Percentiles rank a stretch among this genome's conserved stretches.
Conservation (phyloP, 2,888 invertebrate species). For the Nebria salina region DNA sequence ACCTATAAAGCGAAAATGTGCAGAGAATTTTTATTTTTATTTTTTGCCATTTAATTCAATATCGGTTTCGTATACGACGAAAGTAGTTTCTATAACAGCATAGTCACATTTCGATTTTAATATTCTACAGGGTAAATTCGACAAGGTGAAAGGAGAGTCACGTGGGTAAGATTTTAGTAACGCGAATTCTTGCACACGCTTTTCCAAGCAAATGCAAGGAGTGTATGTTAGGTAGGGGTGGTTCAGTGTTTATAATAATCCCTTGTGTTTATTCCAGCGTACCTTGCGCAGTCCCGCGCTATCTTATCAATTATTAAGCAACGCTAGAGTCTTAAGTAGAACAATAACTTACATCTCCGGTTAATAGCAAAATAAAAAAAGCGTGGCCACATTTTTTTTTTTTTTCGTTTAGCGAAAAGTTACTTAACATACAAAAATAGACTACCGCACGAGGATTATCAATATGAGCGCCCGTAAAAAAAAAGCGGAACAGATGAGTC, state of each 20-base stretch:
- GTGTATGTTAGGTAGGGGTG: not conserved
- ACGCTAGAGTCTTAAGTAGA: slow-evolving; percentile 60
- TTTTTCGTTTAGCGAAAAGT: slow-evolving; percentile 1
- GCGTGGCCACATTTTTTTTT: slow-evolving; percentile 13
- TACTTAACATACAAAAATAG: not conserved
- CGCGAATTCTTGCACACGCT: too few relatives aligned
- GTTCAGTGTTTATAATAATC: slow-evolving; percentile 44
- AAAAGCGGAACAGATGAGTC: slow-evolving; percentile 24
- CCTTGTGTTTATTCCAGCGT: slow-evolving; percentile 40
- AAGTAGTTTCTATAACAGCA: too few relatives aligned
- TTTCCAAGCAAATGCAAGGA: too few relatives aligned
- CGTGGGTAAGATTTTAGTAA: not conserved
- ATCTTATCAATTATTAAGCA: slow-evolving; percentile 63
- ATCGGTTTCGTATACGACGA: too few relatives aligned
- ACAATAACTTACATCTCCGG: slow-evolving; percentile 61
- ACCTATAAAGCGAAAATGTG: too few relatives aligned
- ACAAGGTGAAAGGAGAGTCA: not conserved
- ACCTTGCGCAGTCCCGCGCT: slow-evolving; percentile 50
- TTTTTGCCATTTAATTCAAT: too few relatives aligned
- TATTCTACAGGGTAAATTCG: too few relatives aligned
- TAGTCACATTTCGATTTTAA: too few relatives aligned
- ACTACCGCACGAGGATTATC: not conserved
- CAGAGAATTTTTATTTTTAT: too few relatives aligned
- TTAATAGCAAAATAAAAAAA: slow-evolving; percentile 61
- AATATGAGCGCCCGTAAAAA: not conserved